Conservation (phyloP, 1,140 invertebrate species). For the Cryptotermes secundus region DNA sequence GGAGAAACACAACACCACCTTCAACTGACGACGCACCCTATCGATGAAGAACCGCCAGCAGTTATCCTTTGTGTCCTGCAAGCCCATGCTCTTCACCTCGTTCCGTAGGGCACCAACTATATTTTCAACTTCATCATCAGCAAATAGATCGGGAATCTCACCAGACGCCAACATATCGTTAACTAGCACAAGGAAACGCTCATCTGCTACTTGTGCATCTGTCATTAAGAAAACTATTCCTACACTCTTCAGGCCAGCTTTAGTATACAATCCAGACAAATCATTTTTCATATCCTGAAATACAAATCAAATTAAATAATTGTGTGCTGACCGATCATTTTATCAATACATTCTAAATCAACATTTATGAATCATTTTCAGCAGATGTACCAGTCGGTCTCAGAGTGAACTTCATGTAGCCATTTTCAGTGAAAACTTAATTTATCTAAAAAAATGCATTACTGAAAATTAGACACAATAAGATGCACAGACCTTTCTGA, state of each 20-base stretch:
- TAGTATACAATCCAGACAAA: conserved; percentile 79
- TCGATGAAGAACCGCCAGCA: conserved; percentile 97
- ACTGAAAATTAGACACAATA: no score
- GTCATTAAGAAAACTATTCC: conserved; percentile 91
- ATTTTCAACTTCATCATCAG: conserved; percentile 90
- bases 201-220: conserved; percentile 88
- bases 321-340: no score
- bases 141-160: conserved; percentile 87
- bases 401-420: no score
- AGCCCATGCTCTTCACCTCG: conserved; percentile 82
- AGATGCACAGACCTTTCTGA: no score
- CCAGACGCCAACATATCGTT: conserved; percentile 93
- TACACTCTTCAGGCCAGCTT: conserved; percentile 84
- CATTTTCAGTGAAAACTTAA: no score
- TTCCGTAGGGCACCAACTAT: conserved; percentile 77
- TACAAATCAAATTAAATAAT: conserved; percentile 51
- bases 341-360: no score
- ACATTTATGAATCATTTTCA: no score
- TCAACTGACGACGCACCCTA: conserved; percentile 72
- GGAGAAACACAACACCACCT: conserved; percentile 88
- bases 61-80: conserved; percentile 85
- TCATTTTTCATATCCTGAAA: conserved; percentile 67
- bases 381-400: no score
- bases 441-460: no score
- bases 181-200: conserved; percentile 87